Conservation (phyloP, 2,797 vertebrate genomes). For the Anguilla marmorata region DNA sequence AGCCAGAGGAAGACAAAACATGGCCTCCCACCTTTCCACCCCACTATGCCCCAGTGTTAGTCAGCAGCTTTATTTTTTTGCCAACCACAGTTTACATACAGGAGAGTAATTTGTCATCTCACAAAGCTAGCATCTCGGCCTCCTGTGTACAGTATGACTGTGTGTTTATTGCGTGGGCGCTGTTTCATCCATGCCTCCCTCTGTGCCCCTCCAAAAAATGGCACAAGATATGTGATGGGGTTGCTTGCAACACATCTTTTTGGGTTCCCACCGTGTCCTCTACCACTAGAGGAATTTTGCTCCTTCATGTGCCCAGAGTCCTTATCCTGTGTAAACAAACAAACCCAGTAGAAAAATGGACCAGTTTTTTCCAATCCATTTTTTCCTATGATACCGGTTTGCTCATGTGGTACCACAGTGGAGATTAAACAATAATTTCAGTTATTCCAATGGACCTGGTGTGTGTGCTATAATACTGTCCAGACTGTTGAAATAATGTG, state of each 20-base stretch:
- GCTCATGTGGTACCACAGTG: constrained; percentile 49
- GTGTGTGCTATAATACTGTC: constrained; percentile 57
- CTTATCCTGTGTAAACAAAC: constrained; percentile 52
- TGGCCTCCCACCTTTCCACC: constrained; percentile 55
- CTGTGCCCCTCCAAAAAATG: constrained; percentile 57
- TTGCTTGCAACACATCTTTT: constrained; percentile 62
- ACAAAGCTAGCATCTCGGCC: constrained; percentile 53
- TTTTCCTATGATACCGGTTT: constrained; percentile 52
- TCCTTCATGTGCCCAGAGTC: constrained; percentile 22
- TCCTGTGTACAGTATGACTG: constrained; percentile 56
- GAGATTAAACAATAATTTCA: constrained; percentile 60
- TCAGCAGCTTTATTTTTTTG: constrained; percentile 72
- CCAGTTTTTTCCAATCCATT: constrained; percentile 48
- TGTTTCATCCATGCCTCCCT: constrained; percentile 40
- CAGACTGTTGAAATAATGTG: constrained; percentile 61
- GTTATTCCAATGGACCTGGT: constrained; percentile 46
- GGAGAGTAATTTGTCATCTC: constrained; percentile 65
- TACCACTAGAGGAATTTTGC: constrained; percentile 40
- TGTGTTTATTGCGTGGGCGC: constrained; percentile 47
- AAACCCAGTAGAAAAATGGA: constrained; percentile 51
- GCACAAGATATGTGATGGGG: constrained; percentile 58
- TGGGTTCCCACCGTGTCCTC: constrained; percentile 59
- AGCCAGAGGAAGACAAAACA: constrained; percentile 52
- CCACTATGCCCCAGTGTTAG: constrained; percentile 61
- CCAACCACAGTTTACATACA: constrained; percentile 71